These are phyloP conservation scores for Triops cancriformis DNA, from an alignment of 1,140 invertebrate genomes.

Conservation along the genomic window DNA sequence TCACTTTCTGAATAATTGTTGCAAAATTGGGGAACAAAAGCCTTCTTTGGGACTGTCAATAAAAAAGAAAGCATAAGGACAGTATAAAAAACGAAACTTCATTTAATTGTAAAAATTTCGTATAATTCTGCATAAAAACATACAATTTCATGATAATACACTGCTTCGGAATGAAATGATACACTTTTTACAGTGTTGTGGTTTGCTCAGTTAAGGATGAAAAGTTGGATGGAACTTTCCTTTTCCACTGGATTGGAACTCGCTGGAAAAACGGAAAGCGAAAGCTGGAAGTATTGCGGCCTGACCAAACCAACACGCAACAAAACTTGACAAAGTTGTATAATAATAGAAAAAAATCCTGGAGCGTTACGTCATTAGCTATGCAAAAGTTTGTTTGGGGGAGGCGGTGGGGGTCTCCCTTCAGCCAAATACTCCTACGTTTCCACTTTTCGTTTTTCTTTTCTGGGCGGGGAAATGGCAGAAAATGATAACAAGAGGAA, in stretches of 20 bases:
- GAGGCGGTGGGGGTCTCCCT: background rate
- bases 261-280: background rate
- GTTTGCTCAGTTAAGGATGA: background rate
- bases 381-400: background rate
- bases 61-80: too few relatives aligned
- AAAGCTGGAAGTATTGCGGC: background rate
- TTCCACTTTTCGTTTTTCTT: background rate
- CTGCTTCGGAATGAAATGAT: background rate
- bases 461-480: background rate
- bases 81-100: too few relatives aligned
- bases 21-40: background rate
- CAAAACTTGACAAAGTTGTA: too few relatives aligned
- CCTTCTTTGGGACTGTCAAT: background rate
- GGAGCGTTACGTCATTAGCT: background rate
- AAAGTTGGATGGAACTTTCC: background rate
- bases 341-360: background rate
- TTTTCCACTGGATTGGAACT: slow-evolving; percentile 1
- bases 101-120: background rate
- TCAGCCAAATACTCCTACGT: background rate
- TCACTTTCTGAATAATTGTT: too few relatives aligned
- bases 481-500: background rate
- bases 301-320: background rate
- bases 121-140: background rate
- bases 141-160: background rate
- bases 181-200: background rate